A percentile compares a stretch with the other conserved stretches of the same genome.
These are phyloP conservation scores for Hyperopisus bebe DNA, from an alignment of 2,113 vertebrate genomes.

Conservation along the genomic window DNA sequence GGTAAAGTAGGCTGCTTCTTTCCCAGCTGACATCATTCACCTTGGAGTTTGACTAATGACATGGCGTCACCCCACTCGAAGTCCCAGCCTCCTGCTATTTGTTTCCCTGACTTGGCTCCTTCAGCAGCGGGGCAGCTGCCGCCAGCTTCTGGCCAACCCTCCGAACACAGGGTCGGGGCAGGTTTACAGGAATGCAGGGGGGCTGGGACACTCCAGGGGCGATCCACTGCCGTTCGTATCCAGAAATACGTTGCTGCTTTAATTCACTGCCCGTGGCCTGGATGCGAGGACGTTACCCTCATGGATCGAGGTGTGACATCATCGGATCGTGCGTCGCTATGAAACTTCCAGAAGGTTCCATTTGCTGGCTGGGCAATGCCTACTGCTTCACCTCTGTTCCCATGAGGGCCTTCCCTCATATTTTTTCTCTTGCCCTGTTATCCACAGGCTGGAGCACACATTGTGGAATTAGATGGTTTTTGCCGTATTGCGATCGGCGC, in stretches of 20 bases:
- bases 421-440: conserved; percentile 38
- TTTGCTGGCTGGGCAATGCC: conserved; percentile 15
- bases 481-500: conserved; percentile 57
- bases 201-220: neutral
- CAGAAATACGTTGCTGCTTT: neutral
- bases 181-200: neutral
- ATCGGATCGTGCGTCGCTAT: neutral
- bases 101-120: conserved; percentile 3
- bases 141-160: neutral
- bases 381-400: conserved; percentile 40
- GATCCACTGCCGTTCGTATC: neutral
- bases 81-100: conserved; percentile 43
- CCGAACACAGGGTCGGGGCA: neutral
- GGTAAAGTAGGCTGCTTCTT: neutral
- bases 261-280: neutral
- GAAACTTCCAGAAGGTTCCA: conserved; percentile 46
- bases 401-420: conserved; percentile 31
- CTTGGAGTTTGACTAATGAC: conserved; percentile 54
- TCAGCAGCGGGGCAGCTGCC: neutral
- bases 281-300: neutral
- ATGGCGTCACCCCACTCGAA: conserved; percentile 50
- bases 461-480: conserved; percentile 55
- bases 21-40: conserved; percentile 2
- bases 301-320: neutral
- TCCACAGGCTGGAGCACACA: conserved; percentile 39